Percentiles rank a stretch among this genome's conserved stretches.
Conservation (phyloP, 1,140 invertebrate genomes). For the Paraescarpia echinospica region DNA sequence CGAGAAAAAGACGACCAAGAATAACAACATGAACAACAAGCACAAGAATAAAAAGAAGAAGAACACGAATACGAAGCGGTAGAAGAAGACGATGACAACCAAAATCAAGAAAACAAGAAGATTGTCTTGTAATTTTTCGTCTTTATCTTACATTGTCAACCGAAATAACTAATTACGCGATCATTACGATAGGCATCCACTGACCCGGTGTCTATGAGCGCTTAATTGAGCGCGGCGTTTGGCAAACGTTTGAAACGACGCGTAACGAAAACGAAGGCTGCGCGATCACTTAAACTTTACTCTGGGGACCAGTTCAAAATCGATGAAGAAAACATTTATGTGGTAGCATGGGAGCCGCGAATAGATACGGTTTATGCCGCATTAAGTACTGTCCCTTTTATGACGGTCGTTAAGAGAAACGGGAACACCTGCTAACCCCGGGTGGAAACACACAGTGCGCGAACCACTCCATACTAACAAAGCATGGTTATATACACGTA, state of each 20-base stretch:
- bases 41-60: too few species aligned
- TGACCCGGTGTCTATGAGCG: background rate
- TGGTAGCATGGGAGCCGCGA: background rate
- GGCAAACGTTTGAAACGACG: background rate
- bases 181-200: background rate
- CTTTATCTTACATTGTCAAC: background rate
- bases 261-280: background rate
- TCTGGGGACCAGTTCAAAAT: background rate
- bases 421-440: background rate
- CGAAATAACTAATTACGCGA: background rate
- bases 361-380: background rate
- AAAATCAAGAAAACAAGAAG: too few species aligned
- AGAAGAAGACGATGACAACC: too few species aligned
- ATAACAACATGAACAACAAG: too few species aligned
- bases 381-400: background rate
- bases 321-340: background rate
- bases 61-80: too few species aligned
- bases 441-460: background rate
- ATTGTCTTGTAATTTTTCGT: background rate
- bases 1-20: too few species aligned
- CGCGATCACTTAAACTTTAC: background rate
- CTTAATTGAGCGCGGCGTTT: background rate
- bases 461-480: background rate
- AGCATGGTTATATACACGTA: background rate
- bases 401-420: background rate